Evolutionary conservation across 1,140 invertebrate species (phyloP), one percentile per base, ranked within the genome.

Genomic region (Drosophila lini): DNA sequence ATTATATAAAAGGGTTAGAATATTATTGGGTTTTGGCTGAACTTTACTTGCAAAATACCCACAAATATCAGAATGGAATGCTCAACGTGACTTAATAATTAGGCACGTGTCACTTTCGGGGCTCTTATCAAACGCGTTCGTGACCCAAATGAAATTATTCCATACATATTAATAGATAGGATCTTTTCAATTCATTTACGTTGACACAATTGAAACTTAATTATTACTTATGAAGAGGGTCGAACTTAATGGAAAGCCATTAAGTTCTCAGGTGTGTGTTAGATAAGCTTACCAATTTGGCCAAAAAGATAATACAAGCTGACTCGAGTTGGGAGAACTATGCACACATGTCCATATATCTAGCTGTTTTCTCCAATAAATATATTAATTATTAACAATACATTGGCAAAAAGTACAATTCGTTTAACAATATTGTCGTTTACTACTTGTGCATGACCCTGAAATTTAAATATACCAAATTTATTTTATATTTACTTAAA

Each of bases 11-110:
- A 31, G 9, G 16, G 61, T 69, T 69, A 69, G 61, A 38, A 10
- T 15, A 22, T 44, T 31, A 53, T 22, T 31, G 31, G 38, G 11
- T 13, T 32, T 28, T 58, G 3, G 15, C 60, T 50, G 60, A 84
- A 74, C 68, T 31, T 22, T 67, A 81, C 74, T 81, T 84, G 81
- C 78, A 80, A 80, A 67, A 70, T 75, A 34, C 53, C 25, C 19
- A 47, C 19, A 25, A 74, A 22, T 45, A 52, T 57, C 19, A 22
- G 22, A 44, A 22, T 48, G 47, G 36, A 47, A 47, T 52, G 31
- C n/a, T 41, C 15, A 42, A 42, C 11, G 25, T 16, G 48, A 62
- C 10, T 28, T 25, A 32, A 47, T 65, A 34, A 36, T 48, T 34
- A 31, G 38, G 36, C 64, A 71, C 48, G 69, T 55, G 69, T 32